phyloP scores from a whole-genome alignment of 2,113 vertebrate genomes.

The Helogale parvula region DNA sequence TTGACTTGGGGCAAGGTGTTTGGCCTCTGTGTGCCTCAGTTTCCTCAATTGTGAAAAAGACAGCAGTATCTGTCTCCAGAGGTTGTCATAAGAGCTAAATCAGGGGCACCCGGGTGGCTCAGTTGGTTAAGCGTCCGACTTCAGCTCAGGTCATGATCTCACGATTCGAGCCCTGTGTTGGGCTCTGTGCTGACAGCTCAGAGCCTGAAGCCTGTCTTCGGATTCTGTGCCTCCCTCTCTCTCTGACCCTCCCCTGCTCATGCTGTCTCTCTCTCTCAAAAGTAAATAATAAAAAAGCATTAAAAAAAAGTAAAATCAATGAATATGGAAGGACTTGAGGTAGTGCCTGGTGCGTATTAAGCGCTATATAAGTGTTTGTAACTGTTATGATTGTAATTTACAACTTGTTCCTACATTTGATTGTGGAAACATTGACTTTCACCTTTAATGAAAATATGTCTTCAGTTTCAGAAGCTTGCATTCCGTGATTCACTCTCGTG shows the following conservation, averaged over 20 bases:
- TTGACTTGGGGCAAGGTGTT: neutral
- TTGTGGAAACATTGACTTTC: neutral
- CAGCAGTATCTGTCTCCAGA: neutral
- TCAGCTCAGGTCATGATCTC: no score
- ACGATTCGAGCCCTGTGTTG: no score
- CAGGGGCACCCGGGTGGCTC: no score
- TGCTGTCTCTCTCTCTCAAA: no score
- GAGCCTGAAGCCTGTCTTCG: no score
- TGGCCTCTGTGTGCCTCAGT: neutral
- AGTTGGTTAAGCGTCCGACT: no score
- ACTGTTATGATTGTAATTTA: neutral
- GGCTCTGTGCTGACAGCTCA: no score
- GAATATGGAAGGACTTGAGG: neutral
- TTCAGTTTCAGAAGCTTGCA: neutral
- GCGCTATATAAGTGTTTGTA: neutral
- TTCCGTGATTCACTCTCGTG: neutral
- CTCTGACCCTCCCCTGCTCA: no score
- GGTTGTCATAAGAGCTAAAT: neutral
- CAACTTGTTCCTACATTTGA: neutral
- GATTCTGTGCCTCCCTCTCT: no score
- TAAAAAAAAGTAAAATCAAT: neutral
- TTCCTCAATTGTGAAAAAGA: neutral
- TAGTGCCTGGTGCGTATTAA: neutral
- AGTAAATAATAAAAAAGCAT: no score
- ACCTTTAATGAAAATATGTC: neutral